Base-by-base conservation (phyloP, 2,113 vertebrate species). In the Psammodynastes pulverulentus region DNA sequence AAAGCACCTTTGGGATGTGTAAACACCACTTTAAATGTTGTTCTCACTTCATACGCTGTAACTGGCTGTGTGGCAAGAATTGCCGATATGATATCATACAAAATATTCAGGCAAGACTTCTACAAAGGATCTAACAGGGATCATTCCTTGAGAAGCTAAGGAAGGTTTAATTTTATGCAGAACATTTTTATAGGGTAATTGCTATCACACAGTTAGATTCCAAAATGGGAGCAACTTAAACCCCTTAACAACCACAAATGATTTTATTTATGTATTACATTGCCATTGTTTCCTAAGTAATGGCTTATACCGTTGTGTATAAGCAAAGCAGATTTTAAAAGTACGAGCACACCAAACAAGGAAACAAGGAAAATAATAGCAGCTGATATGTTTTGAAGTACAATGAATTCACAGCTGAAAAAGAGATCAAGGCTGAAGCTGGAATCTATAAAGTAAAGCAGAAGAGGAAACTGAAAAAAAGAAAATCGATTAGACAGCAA, bases 281-380 rank as follows among this genome's bases (percentile, higher is more conserved):
- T 91, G 53, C 84, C 53, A 62, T 48, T 91, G 84, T 86, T 91
- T 29, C 84, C 84, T 39, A 49, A 91, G 45, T 91, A 86, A 91
- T 51, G 49, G 54, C 84, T 49, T 34, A 34, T 91, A 39, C n/a
- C 49, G 21, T 26, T 91, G 84, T 51, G 24, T 91, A 91, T 87
- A 51, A 39, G 84, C 62, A 86, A 62, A 87, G 84, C 84, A 62
- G 84, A 51, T 67, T 87, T 86, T 86, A 13, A 62, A 87, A 34
- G 46, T 62, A 39, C 45, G 24, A 91, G 86, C n/a, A 39, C n/a
- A 62, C 54, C 48, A 49, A 34, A 86, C 45, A 67, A 49, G 34
- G 6, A 58, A 48, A 49, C 86, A 56, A 56, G 56, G 56, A 87
- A 86, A 91, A 86, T 54, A 54, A 54, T 51, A 87, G n/a, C 19